Evolutionary conservation across 2,888 invertebrate genomes (phyloP), one percentile per base, ranked within the genome.

Genomic region (Drosophila siamana): DNA sequence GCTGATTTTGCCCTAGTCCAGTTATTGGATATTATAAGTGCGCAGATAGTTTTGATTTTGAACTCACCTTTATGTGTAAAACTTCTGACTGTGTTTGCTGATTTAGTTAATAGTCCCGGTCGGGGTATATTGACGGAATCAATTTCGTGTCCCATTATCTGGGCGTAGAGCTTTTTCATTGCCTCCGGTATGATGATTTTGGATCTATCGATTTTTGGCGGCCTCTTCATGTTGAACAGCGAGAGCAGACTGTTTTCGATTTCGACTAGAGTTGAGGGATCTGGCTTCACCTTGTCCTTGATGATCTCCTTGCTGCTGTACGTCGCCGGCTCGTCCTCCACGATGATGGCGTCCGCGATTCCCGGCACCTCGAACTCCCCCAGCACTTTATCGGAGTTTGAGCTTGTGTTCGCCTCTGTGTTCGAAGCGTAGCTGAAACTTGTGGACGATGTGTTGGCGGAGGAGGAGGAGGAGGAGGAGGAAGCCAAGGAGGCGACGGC

Each of bases 61-160:
- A 6, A 44, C 94, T 93, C 91, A 96, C 96, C 95, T 92, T 94
- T 93, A 93, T 97, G 97, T 89, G 95, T 94, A 93, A 96, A 97
- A 92, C 96, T 96, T 91, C 97, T 94, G 74, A 97, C 96, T 61
- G 97, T 97, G 92, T 97, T 97, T 80, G 97, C 96, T 80, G 95
- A 95, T 88, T 95, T 94, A 74, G 96, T 95, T 89, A 94, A 93
- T 82, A 95, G 92, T 74, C 95, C 95, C 66, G 94, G 94, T 85
- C 94, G 95, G 91, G 94, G 94, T 82, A 96, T 93, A 86, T 94
- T 93, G 50, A 94, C 93, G 70, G 94, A 94, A 86, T 94, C 94
- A 78, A 94, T 94, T 86, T 93, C 94, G 89, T 93, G 93, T 85
- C 94, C 94, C 92, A 93, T 94, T 80, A 95, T 95, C 83, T 93